These are phyloP conservation scores for Urocolius indicus DNA, from an alignment of 2,113 vertebrate species.

Conservation along the genomic window DNA sequence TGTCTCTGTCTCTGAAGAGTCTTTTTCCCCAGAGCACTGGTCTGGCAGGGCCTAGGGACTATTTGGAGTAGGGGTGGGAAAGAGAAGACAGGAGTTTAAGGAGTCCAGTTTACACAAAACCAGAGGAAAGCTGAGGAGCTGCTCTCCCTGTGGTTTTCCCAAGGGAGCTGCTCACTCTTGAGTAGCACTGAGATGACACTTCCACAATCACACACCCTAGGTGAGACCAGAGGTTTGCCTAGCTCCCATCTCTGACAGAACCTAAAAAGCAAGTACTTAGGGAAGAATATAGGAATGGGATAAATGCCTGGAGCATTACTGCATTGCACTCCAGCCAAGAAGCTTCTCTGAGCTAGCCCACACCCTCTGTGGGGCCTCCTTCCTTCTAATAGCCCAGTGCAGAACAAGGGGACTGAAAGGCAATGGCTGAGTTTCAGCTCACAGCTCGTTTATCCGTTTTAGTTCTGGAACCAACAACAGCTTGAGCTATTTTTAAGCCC, in stretches of 20 bases:
- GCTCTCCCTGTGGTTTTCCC: neutral
- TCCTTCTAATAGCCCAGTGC: neutral
- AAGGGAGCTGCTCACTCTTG: neutral
- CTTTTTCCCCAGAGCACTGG: neutral
- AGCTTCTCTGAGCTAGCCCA: neutral
- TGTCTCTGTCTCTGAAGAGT: neutral
- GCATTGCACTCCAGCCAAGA: neutral
- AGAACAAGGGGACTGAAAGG: neutral
- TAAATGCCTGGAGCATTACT: neutral
- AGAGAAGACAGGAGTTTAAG: neutral
- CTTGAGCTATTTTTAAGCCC: neutral
- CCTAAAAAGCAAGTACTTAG: neutral
- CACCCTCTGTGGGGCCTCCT: neutral
- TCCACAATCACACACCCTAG: neutral
- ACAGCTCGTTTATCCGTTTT: neutral
- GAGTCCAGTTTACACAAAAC: neutral
- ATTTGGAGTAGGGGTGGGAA: neutral
- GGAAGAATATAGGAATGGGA: neutral
- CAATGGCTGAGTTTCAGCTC: neutral
- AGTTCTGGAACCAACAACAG: neutral
- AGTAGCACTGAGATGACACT: neutral
- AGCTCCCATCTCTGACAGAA: neutral
- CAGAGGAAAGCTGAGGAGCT: neutral
- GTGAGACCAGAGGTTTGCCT: neutral
- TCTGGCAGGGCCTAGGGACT: neutral